Evolutionary conservation across 2,888 invertebrate species (phyloP).

Genomic region (Crioceris asparagi): DNA sequence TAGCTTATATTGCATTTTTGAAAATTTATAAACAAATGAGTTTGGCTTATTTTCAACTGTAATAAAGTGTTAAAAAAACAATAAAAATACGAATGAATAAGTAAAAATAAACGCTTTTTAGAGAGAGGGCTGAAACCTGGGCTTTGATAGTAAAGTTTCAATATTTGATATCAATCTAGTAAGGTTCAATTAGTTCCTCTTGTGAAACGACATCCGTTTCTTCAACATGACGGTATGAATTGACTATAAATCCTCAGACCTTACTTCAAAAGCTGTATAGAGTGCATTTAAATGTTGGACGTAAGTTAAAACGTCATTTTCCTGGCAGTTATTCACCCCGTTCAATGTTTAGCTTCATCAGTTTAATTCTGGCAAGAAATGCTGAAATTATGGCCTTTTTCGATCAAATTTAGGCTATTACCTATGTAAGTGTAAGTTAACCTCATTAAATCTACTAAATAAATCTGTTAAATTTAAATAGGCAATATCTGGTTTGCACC

Average conservation of each 20-base stretch:
- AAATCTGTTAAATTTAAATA: constrained; percentile 18
- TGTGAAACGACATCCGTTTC: constrained; percentile 9
- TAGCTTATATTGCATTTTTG: not conserved
- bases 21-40: not conserved
- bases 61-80: too few species aligned
- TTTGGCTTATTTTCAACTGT: too few species aligned
- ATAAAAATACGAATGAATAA: too few species aligned
- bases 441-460: constrained; percentile 13
- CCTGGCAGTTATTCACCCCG: constrained; percentile 4
- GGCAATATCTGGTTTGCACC: constrained; percentile 12
- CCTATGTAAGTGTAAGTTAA: constrained; percentile 12
- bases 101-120: not conserved
- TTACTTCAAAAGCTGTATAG: constrained; percentile 19
- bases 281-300: constrained; percentile 24
- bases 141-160: too few species aligned
- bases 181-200: too few species aligned
- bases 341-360: not conserved
- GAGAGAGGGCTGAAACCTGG: too few species aligned
- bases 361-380: constrained; percentile 4
- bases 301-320: constrained; percentile 14
- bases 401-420: constrained; percentile 5
- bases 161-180: too few species aligned
- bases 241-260: constrained; percentile 22
- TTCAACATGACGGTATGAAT: constrained; percentile 9
- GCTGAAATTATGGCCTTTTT: constrained; percentile 3